A percentile compares a stretch with the other conserved stretches of the same genome.
Evolutionary conservation across 2,113 vertebrate genomes (phyloP).

Genomic region (Pluvialis apricaria): DNA sequence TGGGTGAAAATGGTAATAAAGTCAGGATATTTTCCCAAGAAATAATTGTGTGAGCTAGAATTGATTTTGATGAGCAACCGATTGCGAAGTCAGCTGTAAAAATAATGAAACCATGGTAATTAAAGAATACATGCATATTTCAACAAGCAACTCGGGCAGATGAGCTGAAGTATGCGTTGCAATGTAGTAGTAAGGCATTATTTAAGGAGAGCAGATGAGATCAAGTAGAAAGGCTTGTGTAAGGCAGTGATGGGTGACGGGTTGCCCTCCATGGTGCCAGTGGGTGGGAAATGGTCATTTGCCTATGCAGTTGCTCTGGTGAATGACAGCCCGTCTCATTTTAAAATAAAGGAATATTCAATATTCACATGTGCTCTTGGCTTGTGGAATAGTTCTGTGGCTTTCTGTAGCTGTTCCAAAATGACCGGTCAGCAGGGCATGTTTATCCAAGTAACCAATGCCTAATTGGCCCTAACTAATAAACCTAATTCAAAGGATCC

Average conservation of each 20-base stretch:
- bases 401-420: neutral
- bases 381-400: neutral
- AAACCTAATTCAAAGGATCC: neutral
- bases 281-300: neutral
- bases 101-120: neutral
- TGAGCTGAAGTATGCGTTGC: neutral
- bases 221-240: neutral
- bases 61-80: neutral
- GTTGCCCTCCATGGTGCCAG: neutral
- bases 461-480: neutral
- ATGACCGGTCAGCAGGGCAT: neutral
- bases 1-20: neutral
- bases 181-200: neutral
- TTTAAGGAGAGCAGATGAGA: neutral
- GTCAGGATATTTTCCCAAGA: neutral
- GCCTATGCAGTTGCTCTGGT: neutral
- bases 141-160: neutral
- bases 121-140: neutral
- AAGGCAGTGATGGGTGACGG: neutral
- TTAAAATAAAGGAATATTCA: neutral
- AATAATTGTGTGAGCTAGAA: neutral
- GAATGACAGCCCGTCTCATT: neutral
- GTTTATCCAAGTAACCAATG: neutral
- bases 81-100: neutral
- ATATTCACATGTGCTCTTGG: neutral